Evolutionary conservation across 1,140 invertebrate species (phyloP).

Genomic region (Zaprionus taronus): DNA sequence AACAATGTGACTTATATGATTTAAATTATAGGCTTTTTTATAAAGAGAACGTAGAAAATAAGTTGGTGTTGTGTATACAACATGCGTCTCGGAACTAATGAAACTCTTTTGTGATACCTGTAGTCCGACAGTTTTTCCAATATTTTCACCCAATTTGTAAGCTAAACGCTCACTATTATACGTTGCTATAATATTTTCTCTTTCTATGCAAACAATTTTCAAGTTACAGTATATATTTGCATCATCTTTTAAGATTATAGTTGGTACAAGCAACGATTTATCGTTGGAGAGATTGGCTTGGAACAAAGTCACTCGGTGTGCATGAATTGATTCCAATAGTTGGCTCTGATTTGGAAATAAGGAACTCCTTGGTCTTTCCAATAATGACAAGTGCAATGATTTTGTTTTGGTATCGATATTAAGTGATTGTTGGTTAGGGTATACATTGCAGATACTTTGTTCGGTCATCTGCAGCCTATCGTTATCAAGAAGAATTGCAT

Average conservation of each 20-base stretch:
- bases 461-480: conserved; percentile 33
- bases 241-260: conserved; percentile 58
- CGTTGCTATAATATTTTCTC: conserved; percentile 53
- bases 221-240: conserved; percentile 35
- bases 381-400: conserved; percentile 20
- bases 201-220: conserved; percentile 67
- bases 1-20: conserved; percentile 92
- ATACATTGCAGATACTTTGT: background rate
- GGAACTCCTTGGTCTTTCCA: conserved; percentile 27
- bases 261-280: conserved; percentile 59
- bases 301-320: conserved; percentile 51
- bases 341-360: conserved; percentile 10
- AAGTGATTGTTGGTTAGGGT: conserved; percentile 14
- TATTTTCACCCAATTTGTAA: conserved; percentile 92
- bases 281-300: conserved; percentile 59
- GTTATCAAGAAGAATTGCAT: conserved; percentile 8
- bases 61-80: conserved; percentile 65
- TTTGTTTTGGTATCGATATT: conserved; percentile 22
- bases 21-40: conserved; percentile 77
- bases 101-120: conserved; percentile 92
- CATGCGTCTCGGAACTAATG: conserved; percentile 53
- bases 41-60: conserved; percentile 63
- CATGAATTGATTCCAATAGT: conserved; percentile 41
- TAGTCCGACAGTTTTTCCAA: conserved; percentile 96
- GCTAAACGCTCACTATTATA: conserved; percentile 85